Evolutionary conservation across 2,797 vertebrate genomes (phyloP), one percentile per base, ranked within the genome.

Genomic region (Mastacembelus armatus): DNA sequence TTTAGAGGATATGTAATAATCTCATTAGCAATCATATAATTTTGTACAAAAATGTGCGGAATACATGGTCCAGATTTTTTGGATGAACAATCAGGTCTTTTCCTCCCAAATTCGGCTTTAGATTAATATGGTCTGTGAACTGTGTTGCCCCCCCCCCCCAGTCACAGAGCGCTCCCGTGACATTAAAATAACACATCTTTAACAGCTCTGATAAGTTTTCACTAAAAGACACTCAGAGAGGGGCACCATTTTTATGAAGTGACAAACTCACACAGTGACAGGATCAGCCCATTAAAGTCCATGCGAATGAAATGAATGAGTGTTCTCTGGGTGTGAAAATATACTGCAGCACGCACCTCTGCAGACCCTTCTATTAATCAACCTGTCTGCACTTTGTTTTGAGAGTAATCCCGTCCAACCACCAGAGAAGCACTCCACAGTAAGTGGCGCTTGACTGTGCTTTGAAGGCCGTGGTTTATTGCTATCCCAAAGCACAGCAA

Each of bases 321-420:
- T 83, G 83, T 87, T 88, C 75, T 87, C 83, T 4, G 78, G 85
- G 93, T 90, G 91, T 91, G 89, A 93, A 92, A 92, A 94, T 92
- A 92, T 89, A 94, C 86, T 89, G 90, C 81, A 26, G 78, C 73
- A 82, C 67, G 76, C 90, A 92, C 92, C 90, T 92, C 84, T 74
- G 83, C 71, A 80, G 91, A 91, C 89, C 89, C 88, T 88, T 81
- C 89, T 91, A 92, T 94, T 94, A 93, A 94, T 95, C 94, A 94
- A 91, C 83, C 92, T 94, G 92, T 94, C 93, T 82, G 67, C 92
- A 92, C 91, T 92, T 90, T 93, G 93, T 94, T 94, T 93, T 89
- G 82, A 94, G 91, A 93, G 93, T 91, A 93, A 94, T 92, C 91
- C 91, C 80, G 85, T 86, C 91, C 91, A 85, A 91, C 90, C 86